These are phyloP conservation scores for Pheosia tremula DNA, from an alignment of 2,888 invertebrate species.

Conservation along the genomic window DNA sequence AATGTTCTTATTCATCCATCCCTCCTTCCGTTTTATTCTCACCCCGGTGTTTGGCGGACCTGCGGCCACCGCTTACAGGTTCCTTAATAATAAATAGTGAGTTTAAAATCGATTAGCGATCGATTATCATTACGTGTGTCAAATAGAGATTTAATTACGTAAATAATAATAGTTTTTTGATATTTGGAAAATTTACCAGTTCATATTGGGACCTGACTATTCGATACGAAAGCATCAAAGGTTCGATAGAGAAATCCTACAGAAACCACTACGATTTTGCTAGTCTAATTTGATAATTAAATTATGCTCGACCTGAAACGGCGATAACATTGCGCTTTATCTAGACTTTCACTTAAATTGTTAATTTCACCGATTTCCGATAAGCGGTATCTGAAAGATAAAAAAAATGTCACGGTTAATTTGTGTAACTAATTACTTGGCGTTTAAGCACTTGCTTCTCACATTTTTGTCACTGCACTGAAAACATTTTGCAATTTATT, in stretches of 20 bases:
- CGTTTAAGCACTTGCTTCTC: not conserved
- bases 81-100: too few species aligned
- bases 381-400: constrained; percentile 7
- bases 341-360: constrained; percentile 16
- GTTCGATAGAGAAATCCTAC: too few species aligned
- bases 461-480: not conserved
- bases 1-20: too few species aligned
- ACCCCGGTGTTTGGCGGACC: too few species aligned
- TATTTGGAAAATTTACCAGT: too few species aligned
- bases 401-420: constrained; percentile 9
- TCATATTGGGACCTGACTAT: too few species aligned
- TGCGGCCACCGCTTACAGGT: too few species aligned
- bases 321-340: constrained; percentile 8
- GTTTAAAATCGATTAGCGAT: too few species aligned
- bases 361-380: constrained; percentile 10
- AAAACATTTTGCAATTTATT: not conserved
- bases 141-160: too few species aligned
- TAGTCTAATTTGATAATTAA: constrained; percentile 8
- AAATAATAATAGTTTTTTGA: too few species aligned
- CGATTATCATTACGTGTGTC: too few species aligned
- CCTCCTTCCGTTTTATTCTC: too few species aligned
- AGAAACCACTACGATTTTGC: not conserved
- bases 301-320: constrained; percentile 12
- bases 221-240: not conserved
- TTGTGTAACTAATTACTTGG: constrained; percentile 7